Conservation (phyloP, 1,140 invertebrate genomes). For the Yoshiicerus persimilis region DNA sequence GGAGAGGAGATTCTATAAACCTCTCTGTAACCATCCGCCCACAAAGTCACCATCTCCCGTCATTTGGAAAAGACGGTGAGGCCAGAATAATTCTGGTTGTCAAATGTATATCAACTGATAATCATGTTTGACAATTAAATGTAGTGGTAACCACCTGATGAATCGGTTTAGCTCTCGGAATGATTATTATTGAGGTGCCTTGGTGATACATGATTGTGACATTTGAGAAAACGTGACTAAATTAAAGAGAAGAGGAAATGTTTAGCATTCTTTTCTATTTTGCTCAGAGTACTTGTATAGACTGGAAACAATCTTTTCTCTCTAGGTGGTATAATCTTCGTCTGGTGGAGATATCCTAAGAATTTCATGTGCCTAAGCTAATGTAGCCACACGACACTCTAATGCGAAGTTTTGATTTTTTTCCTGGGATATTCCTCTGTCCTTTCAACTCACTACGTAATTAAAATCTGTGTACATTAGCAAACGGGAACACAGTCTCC, state of each 20-base stretch:
- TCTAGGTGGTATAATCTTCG: neutral
- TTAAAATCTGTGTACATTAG: neutral
- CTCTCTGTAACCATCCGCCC: neutral
- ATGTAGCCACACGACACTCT: neutral
- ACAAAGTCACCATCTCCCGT: neutral
- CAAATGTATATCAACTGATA: neutral
- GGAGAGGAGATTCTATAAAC: neutral
- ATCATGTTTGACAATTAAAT: neutral
- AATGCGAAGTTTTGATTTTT: neutral
- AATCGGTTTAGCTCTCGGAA: neutral
- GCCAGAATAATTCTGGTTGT: neutral
- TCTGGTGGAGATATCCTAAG: neutral
- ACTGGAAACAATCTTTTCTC: too few relatives aligned
- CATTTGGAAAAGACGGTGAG: neutral
- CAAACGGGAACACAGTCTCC: neutral
- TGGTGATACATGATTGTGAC: too few relatives aligned
- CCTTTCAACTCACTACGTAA: neutral
- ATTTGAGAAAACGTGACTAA: too few relatives aligned
- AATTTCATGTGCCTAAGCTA: neutral
- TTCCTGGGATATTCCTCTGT: neutral
- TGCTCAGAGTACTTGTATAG: neutral
- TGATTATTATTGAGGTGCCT: neutral
- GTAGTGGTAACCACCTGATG: neutral
- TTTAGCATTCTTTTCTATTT: too few relatives aligned
- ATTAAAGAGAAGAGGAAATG: too few relatives aligned